Base-by-base conservation (phyloP, 2,888 invertebrate species). In the Rotaria sp. region DNA sequence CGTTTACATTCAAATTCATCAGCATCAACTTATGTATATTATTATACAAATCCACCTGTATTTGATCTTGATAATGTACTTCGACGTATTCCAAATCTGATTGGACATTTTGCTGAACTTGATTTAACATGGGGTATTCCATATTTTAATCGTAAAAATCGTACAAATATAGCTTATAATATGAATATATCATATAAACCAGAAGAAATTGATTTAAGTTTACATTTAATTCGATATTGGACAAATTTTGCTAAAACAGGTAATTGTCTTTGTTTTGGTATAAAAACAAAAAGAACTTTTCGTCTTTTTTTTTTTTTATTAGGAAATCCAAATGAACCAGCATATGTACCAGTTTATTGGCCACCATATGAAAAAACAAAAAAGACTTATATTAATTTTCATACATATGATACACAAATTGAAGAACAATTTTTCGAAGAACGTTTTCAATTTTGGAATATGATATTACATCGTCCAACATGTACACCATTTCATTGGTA, bases 191-290 rank as follows among this genome's bases (percentile, higher is more conserved):
- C 80, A 4, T 86, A 86, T 50, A 85, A 75, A 26, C 21, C 45
- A 24, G 52, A 85, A 59, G 85, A 86, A 45, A 21, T 74, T 38
- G 80, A 86, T 8, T 57, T 86, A 30, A 86, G 86, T 30, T 30
- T 48, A 57, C 26, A 30, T 30, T 26, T 86, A 5, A 86, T 86
- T 45, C 45, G 55, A 8, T 67, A 86, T 74, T 86, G 86, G 86
- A 52, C 85, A 18, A 86, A 85, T 57, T 86, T 86, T 85, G 86
- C 85, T n/a, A 86, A 86, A 80, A 38, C 48, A 35, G 86, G 86
- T 80, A 80, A 45, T n/a, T 13, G 35, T 30, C 1, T 67, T 30
- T 30, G 1, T 35, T 0, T 67, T 57, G 11, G 8, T 7, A 1
- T 8, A 10, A 26, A 57, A 24, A n/a, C 1, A 24, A 57, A 57